Base-by-base conservation (phyloP, 2,113 vertebrate genomes). In the Psittacula cyanocephala region DNA sequence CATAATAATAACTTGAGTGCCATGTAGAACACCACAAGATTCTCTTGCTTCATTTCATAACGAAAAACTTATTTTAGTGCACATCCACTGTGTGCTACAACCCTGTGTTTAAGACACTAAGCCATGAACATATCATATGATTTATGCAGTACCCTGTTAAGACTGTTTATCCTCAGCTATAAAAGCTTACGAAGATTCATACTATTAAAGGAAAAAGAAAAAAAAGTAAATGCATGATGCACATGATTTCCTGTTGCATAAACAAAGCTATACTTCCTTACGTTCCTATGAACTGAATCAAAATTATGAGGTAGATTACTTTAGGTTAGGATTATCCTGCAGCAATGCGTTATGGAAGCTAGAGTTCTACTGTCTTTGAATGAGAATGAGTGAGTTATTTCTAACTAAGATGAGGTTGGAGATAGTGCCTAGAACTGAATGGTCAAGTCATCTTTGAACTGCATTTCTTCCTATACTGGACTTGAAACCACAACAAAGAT, bases 1-100 rank as follows among this genome's bases (percentile, higher is more conserved):
- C 33, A 28, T 80, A 37, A 37, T 37, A 37, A 37, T 37, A 91
- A 67, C 41, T 85, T 64, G 19, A 92, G 62, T 33, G 63, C 49
- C 29, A 76, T 33, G 39, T 82, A 70, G 53, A 97, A 94, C 79
- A 96, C 7, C 55, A 64, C 49, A 95, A 72, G 37, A 31, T 88
- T 88, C 57, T 83, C 68, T 41, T 57, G 79, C 82, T 96, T 95
- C 86, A 82, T 82, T 96, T 59, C 83, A 94, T 25, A 65, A 78
- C 46, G 67, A 69, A 91, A 92, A 95, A 60, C 31, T 25, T 67
- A n/a, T 81, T 94, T 92, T 88, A 47, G 22, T 41, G 18, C 63
- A 86, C 55, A 53, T 86, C 95, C 72, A 91, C 59, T 85, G 64
- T 46, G 72, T 86, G 29, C 50, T 80, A 80, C 29, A 92, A 78